These are phyloP conservation scores for Cephus pygmeus DNA, from an alignment of 2,888 invertebrate genomes.

Conservation along the genomic window DNA sequence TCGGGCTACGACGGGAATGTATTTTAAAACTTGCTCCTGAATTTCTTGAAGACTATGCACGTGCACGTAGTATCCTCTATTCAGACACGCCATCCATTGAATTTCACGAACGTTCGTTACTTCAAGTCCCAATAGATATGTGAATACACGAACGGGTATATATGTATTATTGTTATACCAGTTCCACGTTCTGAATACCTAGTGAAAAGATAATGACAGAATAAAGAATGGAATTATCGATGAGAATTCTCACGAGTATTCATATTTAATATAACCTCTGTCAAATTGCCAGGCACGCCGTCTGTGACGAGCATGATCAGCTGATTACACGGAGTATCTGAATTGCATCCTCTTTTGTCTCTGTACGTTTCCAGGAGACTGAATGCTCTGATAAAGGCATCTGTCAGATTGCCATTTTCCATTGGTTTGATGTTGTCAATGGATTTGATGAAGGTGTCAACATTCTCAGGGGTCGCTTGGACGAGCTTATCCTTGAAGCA, in stretches of 20 bases:
- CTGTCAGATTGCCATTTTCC: conserved; percentile 86
- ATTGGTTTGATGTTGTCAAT: conserved; percentile 76
- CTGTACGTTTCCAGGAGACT: conserved; percentile 77
- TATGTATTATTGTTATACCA: conserved; percentile 76
- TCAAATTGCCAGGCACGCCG: conserved; percentile 89
- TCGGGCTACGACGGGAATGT: conserved; percentile 92
- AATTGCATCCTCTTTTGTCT: conserved; percentile 68
- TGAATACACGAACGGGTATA: conserved; percentile 92
- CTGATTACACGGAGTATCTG: conserved; percentile 85
- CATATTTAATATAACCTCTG: conserved; percentile 67
- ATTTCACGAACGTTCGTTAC: conserved; percentile 90
- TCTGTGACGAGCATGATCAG: conserved; percentile 97
- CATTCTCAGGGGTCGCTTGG: conserved; percentile 89
- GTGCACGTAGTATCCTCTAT: conserved; percentile 95
- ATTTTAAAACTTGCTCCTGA: conserved; percentile 94
- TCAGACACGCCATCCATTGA: conserved; percentile 94
- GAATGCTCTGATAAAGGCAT: conserved; percentile 87
- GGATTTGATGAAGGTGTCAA: conserved; percentile 77
- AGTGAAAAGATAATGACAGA: background rate
- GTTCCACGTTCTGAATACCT: conserved; percentile 84
- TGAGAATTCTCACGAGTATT: background rate
- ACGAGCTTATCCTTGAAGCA: conserved; percentile 89
- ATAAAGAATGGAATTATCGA: background rate
- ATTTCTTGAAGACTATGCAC: conserved; percentile 96
- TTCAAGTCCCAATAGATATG: conserved; percentile 94